Conservation (phyloP, 2,797 vertebrate species). For the Nannoperca obscura region DNA sequence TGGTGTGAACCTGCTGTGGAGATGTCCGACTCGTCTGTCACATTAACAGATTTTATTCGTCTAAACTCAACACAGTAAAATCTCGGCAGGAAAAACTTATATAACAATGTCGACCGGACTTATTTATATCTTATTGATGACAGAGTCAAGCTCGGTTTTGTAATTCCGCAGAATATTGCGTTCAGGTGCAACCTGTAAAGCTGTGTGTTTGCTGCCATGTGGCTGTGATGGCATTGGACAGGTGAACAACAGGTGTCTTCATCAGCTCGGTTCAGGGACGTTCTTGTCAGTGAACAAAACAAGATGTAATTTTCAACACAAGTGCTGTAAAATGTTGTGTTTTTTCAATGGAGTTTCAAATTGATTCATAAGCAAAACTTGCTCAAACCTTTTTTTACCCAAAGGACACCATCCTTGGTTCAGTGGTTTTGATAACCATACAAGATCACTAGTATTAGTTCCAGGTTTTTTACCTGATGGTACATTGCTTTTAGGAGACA, state of each 20-base stretch:
- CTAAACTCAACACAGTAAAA: not conserved
- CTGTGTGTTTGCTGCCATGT: constrained; percentile 84
- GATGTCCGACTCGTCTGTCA: not conserved
- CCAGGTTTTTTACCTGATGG: not conserved
- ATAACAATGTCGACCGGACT: not conserved
- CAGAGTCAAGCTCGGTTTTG: not conserved
- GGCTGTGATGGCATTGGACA: constrained; percentile 77
- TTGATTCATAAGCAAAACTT: not conserved
- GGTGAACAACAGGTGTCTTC: constrained; percentile 16
- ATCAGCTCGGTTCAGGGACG: not conserved
- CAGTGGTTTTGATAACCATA: too few species aligned
- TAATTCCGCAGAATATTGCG: constrained; percentile 12
- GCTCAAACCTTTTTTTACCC: not conserved
- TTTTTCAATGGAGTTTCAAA: not conserved
- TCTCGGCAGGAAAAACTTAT: not conserved
- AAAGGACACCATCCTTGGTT: not conserved
- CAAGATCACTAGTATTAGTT: not conserved
- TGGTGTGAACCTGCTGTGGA: constrained; percentile 16
- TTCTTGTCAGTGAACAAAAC: not conserved
- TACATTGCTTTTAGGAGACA: not conserved
- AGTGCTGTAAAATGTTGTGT: not conserved
- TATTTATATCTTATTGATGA: not conserved
- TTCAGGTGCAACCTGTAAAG: constrained; percentile 72
- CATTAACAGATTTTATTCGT: constrained; percentile 10
- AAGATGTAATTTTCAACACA: not conserved